Percentiles rank a stretch among this genome's conserved stretches.
Conservation (phyloP, 2,113 vertebrate species). For the Balaeniceps rex region DNA sequence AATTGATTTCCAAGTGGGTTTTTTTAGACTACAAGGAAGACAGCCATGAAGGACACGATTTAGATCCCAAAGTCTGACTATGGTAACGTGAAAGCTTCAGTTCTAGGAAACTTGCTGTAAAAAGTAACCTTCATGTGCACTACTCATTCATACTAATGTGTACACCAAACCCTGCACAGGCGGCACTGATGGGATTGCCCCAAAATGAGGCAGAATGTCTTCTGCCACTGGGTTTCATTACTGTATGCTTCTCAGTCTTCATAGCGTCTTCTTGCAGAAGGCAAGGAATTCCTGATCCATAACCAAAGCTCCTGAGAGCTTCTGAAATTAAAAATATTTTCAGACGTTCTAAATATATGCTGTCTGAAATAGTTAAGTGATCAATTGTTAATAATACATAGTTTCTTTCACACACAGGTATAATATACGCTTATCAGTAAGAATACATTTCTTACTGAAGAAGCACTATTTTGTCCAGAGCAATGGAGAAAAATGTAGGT, state of each 20-base stretch:
- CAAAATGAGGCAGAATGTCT: background rate
- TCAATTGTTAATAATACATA: background rate
- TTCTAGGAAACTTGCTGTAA: background rate
- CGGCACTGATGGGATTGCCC: background rate
- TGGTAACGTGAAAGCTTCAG: background rate
- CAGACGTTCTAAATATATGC: background rate
- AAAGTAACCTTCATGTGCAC: background rate
- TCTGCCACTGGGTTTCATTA: background rate
- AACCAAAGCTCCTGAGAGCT: background rate
- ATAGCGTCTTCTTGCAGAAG: background rate
- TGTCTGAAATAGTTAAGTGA: background rate
- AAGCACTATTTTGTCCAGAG: background rate
- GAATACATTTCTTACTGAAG: background rate
- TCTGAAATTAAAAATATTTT: background rate
- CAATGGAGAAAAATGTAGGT: background rate
- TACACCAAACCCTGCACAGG: background rate
- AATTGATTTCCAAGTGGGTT: background rate
- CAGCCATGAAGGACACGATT: background rate
- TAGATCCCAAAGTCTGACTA: background rate
- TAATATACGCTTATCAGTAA: background rate
- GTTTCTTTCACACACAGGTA: background rate
- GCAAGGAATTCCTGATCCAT: background rate
- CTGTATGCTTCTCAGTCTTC: background rate
- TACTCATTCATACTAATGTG: background rate
- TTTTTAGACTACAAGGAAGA: background rate